Percentiles rank a stretch among this genome's conserved stretches.
These are phyloP conservation scores for Anthophora plumipes DNA, from an alignment of 2,888 invertebrate genomes.

Conservation along the genomic window DNA sequence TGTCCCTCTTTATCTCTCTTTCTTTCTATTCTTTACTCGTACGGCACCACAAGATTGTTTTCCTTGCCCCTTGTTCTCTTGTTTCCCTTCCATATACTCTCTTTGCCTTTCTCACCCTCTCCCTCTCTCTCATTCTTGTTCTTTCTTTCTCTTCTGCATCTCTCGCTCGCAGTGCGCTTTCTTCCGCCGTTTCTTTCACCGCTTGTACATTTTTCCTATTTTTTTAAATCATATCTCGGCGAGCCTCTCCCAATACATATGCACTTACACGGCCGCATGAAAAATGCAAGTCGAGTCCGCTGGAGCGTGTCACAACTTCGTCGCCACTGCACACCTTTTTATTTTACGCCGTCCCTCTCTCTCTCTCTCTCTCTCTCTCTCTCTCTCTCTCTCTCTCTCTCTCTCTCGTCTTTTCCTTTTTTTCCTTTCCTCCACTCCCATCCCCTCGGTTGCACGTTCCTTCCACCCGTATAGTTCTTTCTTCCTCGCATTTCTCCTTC, in stretches of 20 bases:
- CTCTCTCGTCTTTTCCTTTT: neutral
- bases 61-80: constrained; percentile 19
- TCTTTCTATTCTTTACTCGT: constrained; percentile 12
- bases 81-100: no score
- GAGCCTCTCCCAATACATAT: constrained; percentile 4
- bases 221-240: constrained; percentile 23
- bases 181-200: neutral
- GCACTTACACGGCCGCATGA: constrained; percentile 15
- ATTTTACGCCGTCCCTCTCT: neutral
- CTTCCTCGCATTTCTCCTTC: neutral
- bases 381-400: no score
- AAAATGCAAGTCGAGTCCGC: constrained; percentile 16
- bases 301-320: constrained; percentile 28
- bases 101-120: no score
- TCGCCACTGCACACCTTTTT: neutral
- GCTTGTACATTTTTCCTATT: neutral
- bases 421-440: neutral
- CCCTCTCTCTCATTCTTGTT: no score
- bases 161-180: neutral
- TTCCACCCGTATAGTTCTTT: constrained; percentile 3
- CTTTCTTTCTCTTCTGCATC: no score
- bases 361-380: no score
- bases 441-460: neutral
- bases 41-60: constrained; percentile 50
- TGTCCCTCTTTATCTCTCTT: neutral